phyloP scores from a whole-genome alignment of 1,140 invertebrate genomes.

The Drepana arcuata region DNA sequence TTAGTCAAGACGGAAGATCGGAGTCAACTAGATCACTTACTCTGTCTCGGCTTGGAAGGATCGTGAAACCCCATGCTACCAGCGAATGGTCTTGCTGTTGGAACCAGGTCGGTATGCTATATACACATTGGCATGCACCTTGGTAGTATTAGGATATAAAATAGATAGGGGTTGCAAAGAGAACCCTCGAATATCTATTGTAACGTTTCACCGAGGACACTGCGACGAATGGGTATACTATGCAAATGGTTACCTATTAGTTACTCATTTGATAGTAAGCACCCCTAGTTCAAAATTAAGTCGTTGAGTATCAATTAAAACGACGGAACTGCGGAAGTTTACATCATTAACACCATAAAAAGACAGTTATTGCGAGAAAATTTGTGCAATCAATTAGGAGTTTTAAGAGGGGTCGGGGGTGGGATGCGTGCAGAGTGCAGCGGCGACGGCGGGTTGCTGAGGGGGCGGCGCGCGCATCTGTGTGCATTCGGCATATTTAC shows the following conservation, averaged over 20 bases:
- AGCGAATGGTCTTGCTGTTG: too few relatives aligned
- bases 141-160: too few relatives aligned
- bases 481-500: conserved; percentile 71
- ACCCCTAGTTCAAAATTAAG: too few relatives aligned
- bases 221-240: conserved; percentile 26
- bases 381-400: conserved; percentile 70
- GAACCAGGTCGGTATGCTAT: too few relatives aligned
- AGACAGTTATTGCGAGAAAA: conserved; percentile 71
- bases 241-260: conserved; percentile 24
- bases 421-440: conserved; percentile 64
- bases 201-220: conserved; percentile 27
- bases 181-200: too few relatives aligned
- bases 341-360: conserved; percentile 70
- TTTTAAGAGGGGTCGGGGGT: conserved; percentile 60
- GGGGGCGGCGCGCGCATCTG: conserved; percentile 65
- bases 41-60: too few relatives aligned
- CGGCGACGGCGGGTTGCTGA: conserved; percentile 29
- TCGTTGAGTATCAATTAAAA: conserved; percentile 53
- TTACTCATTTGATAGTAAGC: conserved; percentile 3
- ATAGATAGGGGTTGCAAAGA: too few relatives aligned
- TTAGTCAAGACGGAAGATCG: too few relatives aligned
- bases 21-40: too few relatives aligned
- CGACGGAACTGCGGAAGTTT: conserved; percentile 60
- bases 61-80: too few relatives aligned
- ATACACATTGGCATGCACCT: too few relatives aligned